Percentiles rank a stretch among this genome's conserved stretches.
Evolutionary conservation across 1,140 invertebrate genomes (phyloP).

Genomic region (Ceratosolen fusciceps): DNA sequence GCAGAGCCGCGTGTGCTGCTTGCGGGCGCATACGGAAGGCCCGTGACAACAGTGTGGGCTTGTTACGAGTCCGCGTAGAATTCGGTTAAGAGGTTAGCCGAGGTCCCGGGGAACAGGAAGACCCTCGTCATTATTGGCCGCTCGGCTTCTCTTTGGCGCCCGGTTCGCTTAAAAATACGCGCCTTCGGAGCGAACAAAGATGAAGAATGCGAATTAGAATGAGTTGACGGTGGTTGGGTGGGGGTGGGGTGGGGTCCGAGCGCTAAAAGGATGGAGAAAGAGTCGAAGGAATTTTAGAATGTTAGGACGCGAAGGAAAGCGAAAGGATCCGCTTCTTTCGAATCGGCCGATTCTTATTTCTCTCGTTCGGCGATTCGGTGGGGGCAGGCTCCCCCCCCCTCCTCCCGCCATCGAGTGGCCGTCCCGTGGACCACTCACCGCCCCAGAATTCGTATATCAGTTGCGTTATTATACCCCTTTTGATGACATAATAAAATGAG

Average conservation of each 20-base stretch:
- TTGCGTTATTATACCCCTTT: background rate
- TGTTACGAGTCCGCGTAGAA: conserved; percentile 8
- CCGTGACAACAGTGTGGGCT: background rate
- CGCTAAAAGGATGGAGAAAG: background rate
- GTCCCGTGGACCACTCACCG: too few relatives aligned
- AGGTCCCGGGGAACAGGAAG: conserved; percentile 29
- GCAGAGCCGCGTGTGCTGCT: too few relatives aligned
- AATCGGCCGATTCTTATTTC: background rate
- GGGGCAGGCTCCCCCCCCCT: background rate
- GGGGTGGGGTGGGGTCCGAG: too few relatives aligned
- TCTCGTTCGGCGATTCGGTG: too few relatives aligned
- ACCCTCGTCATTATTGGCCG: conserved; percentile 23
- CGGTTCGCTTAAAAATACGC: conserved; percentile 15
- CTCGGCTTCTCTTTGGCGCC: conserved; percentile 18
- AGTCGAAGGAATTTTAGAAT: background rate
- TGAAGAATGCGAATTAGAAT: conserved; percentile 29
- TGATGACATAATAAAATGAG: background rate
- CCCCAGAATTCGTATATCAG: background rate
- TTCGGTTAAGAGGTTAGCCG: conserved; percentile 26
- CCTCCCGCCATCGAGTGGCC: background rate
- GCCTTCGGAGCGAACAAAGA: conserved; percentile 2
- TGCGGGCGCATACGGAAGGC: too few relatives aligned
- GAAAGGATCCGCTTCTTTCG: conserved; percentile 20
- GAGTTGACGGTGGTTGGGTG: background rate
- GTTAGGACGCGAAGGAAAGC: conserved; percentile 12